Base-by-base conservation (phyloP, 2,113 vertebrate species). In the Syrrhaptes paradoxus region DNA sequence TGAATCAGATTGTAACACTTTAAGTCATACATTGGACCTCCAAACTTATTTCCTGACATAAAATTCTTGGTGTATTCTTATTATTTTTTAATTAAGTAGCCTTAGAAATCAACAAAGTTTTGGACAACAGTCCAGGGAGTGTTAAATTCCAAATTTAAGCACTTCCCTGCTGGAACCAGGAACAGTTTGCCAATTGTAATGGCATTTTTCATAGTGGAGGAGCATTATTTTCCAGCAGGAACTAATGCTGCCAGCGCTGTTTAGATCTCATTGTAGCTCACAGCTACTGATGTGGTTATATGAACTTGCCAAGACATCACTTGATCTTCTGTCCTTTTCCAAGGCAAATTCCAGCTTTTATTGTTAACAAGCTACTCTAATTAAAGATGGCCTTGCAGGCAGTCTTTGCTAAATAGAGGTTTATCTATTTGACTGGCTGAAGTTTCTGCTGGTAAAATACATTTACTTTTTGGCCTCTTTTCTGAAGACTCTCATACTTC, bases 341-440 rank as follows among this genome's bases (percentile, higher is more conserved):
- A 93, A 97, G 52, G 51, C 36, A 93, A 93, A 96, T 94, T 85
- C 67, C 85, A 94, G 45, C 22, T 90, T 87, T 95, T 87, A 52
- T 58, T 83, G 55, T 86, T 84, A 81, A 95, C 28, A 89, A 95
- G 43, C 13, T 85, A 34, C 85, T 78, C 57, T 78, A 81, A 80
- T 72, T 81, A 94, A 78, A 95, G 66, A 63, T 52, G 45, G n/a
- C 22, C 57, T 91, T 73, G 22, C 14, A 90, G 22, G 17, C 28
- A 86, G 25, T 13, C 78, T 90, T 89, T 87, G 48, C 4, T 1
- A 46, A 93, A 93, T 18, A 76, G 6, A 93, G 26, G 17, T 38
- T 74, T 38, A 78, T 24, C 59, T 62, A 57, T 80, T 96, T 94
- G 59, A 89, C 73, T 83, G 18, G 57, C 31, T 83, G 93, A 84